A percentile compares a stretch with the other conserved stretches of the same genome.
Conservation (phyloP, 2,113 vertebrate species). For the Epinephelus lanceolatus region DNA sequence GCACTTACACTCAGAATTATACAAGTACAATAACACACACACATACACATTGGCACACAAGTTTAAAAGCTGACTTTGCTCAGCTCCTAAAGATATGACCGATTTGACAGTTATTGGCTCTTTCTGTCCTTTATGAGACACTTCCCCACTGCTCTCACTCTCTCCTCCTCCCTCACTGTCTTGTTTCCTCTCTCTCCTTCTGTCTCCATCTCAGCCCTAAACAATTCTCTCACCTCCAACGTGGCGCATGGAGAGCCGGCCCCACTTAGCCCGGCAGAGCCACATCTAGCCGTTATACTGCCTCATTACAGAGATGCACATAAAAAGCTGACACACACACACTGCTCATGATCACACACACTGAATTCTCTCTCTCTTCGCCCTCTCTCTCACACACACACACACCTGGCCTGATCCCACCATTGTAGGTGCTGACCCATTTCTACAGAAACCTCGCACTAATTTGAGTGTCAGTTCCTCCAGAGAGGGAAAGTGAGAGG, state of each 20-base stretch:
- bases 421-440: constrained; percentile 79
- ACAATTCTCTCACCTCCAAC: constrained; percentile 54
- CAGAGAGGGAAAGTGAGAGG: constrained; percentile 63
- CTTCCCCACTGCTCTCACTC: constrained; percentile 24
- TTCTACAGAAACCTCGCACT: constrained; percentile 74
- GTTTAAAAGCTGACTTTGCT: constrained; percentile 45
- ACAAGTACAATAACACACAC: constrained; percentile 1
- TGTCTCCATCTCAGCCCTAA: constrained; percentile 44
- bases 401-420: constrained; percentile 63
- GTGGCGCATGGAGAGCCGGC: constrained; percentile 36
- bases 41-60: neutral
- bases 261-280: constrained; percentile 51
- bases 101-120: constrained; percentile 58
- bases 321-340: constrained; percentile 46
- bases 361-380: constrained; percentile 20
- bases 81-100: constrained; percentile 44
- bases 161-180: neutral
- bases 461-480: constrained; percentile 81
- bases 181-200: neutral
- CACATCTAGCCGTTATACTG: constrained; percentile 45
- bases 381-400: constrained; percentile 25
- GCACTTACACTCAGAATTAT: constrained; percentile 8
- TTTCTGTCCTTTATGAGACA: constrained; percentile 60
- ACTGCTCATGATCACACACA: constrained; percentile 49
- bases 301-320: constrained; percentile 64